Base-by-base conservation (phyloP, 2,888 invertebrate species). In the Campaea margaritaria region DNA sequence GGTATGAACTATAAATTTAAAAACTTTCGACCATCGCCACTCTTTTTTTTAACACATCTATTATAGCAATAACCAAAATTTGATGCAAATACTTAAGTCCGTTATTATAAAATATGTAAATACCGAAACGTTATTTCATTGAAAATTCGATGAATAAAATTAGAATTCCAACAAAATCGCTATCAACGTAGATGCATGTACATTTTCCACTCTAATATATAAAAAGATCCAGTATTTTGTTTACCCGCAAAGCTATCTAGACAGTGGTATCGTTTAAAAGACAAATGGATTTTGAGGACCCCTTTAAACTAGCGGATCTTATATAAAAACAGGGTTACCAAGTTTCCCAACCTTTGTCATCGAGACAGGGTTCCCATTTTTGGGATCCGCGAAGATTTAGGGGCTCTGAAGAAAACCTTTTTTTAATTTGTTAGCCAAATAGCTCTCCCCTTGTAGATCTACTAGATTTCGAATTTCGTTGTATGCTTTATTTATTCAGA, bases 371-470 rank as follows among this genome's bases (percentile, higher is more conserved):
- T 43, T 47, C 39, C 39, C 15, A 14, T 34, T 38, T 46, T 31
- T 3, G 13, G 39, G 51, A 47, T 41, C 27, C 38, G 7, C 14
- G 27, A 38, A 38, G 47, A 52, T 58, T 48, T 38, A 48, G 48
- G 31, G 48, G 41, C 14, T 47, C 51, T 34, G 21, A n/a, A 41
- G 39, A 48, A 58, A 42, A 12, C 31, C 39, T 14, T 44, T 41
- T 43, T 48, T 46, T 53, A 58, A 52, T 52, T 52, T 52, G 42
- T 47, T 36, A 47, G 15, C 52, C 47, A 47, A 36, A 36, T n/a
- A 36, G 12, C 31, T 31, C 9, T 31, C 7, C 31, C 7, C 8
- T 31, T 31, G 10, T 21, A 21, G 2, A 21, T 21, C 31, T 31
- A 31, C 31, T 31, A 31, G 9, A 31, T 31, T 31, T 31, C 8